These are phyloP conservation scores for Malaclemys terrapin DNA, from an alignment of 2,113 vertebrate species.

Conservation along the genomic window DNA sequence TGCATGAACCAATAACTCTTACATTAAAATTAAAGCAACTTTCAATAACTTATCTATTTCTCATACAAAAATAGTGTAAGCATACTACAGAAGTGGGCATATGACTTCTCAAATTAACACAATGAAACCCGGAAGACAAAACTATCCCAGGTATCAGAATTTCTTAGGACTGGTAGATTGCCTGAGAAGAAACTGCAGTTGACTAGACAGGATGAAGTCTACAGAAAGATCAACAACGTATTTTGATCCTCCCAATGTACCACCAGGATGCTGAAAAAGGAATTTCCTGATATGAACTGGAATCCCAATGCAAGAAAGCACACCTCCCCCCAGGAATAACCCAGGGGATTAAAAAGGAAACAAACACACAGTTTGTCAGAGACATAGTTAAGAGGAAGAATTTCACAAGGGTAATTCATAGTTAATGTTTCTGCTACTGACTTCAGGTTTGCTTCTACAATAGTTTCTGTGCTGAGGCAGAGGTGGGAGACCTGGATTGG, in stretches of 20 bases:
- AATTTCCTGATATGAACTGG: background rate
- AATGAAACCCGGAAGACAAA: background rate
- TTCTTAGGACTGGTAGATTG: background rate
- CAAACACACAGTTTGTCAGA: background rate
- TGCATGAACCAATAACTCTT: background rate
- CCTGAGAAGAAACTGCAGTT: background rate
- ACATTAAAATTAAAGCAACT: background rate
- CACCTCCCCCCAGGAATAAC: background rate
- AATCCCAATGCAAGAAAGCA: background rate
- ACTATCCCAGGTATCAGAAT: background rate
- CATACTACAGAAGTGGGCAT: background rate
- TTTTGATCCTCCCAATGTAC: background rate
- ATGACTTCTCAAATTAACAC: background rate
- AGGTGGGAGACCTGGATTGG: background rate
- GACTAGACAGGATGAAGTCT: background rate
- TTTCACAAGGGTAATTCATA: background rate
- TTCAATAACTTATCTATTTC: background rate
- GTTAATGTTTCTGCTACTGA: background rate
- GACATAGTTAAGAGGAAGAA: background rate
- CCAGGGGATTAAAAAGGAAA: background rate
- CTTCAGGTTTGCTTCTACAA: background rate
- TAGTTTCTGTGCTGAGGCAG: background rate
- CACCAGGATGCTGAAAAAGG: background rate
- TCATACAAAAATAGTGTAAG: background rate
- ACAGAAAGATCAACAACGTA: background rate